A percentile compares a stretch with the other conserved stretches of the same genome.
Evolutionary conservation across 1,140 invertebrate genomes (phyloP).

Genomic region (Zaprionus ghesquierei): DNA sequence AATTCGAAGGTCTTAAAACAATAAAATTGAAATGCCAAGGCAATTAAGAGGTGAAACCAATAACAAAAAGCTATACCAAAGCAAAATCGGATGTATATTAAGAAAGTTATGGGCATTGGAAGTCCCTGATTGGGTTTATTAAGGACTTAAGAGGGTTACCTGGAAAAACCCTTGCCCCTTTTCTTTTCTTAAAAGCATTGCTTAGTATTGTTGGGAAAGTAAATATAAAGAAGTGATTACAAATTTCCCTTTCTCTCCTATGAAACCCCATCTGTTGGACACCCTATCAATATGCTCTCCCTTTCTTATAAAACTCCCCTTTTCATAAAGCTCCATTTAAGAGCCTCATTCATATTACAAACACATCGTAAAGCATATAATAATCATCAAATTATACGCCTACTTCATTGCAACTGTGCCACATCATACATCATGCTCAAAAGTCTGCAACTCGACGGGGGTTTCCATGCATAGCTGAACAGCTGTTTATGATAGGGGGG

Average conservation of each 20-base stretch:
- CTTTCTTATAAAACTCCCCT: not conserved
- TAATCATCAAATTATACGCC: conserved; percentile 56
- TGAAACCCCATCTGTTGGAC: not conserved
- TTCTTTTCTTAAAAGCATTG: too few species aligned
- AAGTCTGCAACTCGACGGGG: not conserved
- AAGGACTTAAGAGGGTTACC: too few species aligned
- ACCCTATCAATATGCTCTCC: not conserved
- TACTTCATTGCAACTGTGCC: conserved; percentile 62
- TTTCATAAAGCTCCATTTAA: conserved; percentile 17
- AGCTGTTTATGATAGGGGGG: conserved; percentile 42
- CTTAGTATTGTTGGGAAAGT: too few species aligned
- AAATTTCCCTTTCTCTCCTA: too few species aligned
- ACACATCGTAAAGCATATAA: conserved; percentile 22
- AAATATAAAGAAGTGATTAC: too few species aligned
- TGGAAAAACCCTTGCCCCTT: too few species aligned
- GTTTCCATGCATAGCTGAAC: conserved; percentile 69
- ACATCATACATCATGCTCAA: conserved; percentile 75
- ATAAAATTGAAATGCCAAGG: not conserved
- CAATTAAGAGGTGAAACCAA: not conserved
- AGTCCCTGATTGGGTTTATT: not conserved
- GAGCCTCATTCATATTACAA: conserved; percentile 1
- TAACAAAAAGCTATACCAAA: not conserved
- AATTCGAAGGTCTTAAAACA: not conserved
- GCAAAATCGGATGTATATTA: not conserved
- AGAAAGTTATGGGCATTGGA: not conserved